These are phyloP conservation scores for Malurus alboscapulatus DNA, from an alignment of 2,113 vertebrate species.

Conservation along the genomic window DNA sequence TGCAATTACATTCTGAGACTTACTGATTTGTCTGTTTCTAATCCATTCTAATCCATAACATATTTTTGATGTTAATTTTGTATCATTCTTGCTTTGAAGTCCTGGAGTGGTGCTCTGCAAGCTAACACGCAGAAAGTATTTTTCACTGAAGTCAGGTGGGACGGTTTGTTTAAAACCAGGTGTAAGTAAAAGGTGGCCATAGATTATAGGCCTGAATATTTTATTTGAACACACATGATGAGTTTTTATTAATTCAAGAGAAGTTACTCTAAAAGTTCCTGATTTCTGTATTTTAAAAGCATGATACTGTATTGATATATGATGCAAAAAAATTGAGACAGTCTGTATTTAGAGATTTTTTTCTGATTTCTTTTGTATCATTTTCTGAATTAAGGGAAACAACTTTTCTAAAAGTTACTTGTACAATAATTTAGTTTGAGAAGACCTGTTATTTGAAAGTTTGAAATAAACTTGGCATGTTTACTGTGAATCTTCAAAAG, in stretches of 20 bases:
- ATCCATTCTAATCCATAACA: constrained; percentile 66
- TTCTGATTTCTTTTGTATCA: neutral
- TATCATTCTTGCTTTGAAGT: constrained; percentile 68
- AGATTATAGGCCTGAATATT: neutral
- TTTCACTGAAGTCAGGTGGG: constrained; percentile 37
- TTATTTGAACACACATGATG: neutral
- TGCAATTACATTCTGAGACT: constrained; percentile 53
- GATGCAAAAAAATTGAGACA: neutral
- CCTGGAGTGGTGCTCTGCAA: constrained; percentile 13
- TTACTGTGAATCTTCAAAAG: neutral
- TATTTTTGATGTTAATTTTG: constrained; percentile 68
- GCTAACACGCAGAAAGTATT: constrained; percentile 33
- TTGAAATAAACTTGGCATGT: neutral
- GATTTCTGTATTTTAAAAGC: neutral
- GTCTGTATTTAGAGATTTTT: neutral
- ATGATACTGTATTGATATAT: neutral
- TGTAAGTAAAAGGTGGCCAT: neutral
- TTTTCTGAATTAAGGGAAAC: neutral
- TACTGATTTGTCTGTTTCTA: constrained; percentile 64
- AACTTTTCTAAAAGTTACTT: neutral
- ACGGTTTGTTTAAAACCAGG: constrained; percentile 36
- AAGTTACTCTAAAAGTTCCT: neutral
- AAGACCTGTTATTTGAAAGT: neutral
- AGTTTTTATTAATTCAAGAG: neutral
- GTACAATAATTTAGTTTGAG: neutral